A percentile compares a stretch with the other conserved stretches of the same genome.
These are phyloP conservation scores for Esox lucius DNA, from an alignment of 2,797 vertebrate species.

Conservation along the genomic window DNA sequence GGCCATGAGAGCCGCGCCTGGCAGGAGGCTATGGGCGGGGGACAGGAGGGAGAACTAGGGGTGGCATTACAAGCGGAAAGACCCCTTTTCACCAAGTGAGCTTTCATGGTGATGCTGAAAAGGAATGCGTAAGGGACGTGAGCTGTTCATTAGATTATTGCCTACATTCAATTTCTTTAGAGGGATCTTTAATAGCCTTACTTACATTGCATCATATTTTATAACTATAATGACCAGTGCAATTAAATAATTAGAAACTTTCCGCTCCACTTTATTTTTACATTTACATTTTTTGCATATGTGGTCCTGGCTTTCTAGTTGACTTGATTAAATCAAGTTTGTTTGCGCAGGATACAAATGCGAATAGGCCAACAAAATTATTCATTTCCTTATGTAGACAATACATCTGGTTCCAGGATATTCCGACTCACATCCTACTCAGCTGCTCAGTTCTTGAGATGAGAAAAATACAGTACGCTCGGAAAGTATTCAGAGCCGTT, in stretches of 20 bases:
- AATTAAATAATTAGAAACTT: too few species aligned
- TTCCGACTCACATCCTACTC: constrained; percentile 47
- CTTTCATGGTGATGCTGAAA: neutral
- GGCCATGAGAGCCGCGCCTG: constrained; percentile 40
- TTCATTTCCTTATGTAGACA: neutral
- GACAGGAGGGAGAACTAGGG: neutral
- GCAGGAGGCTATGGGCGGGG: constrained; percentile 35
- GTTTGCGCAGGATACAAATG: too few species aligned
- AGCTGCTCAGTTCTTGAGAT: neutral
- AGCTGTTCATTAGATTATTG: neutral
- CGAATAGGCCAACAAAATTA: too few species aligned
- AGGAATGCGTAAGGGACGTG: neutral
- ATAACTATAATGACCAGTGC: too few species aligned
- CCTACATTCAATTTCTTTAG: neutral
- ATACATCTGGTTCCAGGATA: constrained; percentile 51
- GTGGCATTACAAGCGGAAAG: constrained; percentile 12
- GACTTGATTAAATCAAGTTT: too few species aligned
- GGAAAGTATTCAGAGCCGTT: too few species aligned
- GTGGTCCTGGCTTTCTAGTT: too few species aligned
- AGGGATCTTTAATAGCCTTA: neutral
- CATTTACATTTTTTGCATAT: too few species aligned
- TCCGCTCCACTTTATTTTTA: too few species aligned
- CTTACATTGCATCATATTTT: too few species aligned
- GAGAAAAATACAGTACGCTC: neutral
- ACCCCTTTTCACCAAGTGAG: neutral